Base-by-base conservation (phyloP, 1,140 invertebrate species). In the Brachionus angularis region DNA sequence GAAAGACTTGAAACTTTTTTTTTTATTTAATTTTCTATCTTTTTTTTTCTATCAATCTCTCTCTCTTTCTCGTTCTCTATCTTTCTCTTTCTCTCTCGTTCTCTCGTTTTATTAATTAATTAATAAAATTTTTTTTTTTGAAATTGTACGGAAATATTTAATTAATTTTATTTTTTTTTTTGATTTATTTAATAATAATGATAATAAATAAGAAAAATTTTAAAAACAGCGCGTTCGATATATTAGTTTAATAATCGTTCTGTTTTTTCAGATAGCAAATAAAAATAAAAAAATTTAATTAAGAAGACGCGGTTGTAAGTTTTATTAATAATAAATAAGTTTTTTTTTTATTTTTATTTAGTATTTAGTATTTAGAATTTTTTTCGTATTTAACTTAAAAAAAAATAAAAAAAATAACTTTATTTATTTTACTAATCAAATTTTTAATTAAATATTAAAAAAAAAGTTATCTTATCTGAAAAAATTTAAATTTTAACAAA, bases 131-230 rank as follows among this genome's bases (percentile, higher is more conserved):
- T n/a, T n/a, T n/a, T n/a, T 58, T 14, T 29, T 29, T 31, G 27
- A 58, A 58, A 58, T 58, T 58, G 53, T 58, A 58, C 53, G 53
- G 53, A 58, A 58, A 58, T 58, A 58, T 58, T 58, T 58, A 58
- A 58, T 58, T 58, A 58, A 58, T 58, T 58, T 58, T 58, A 31
- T 58, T 36, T 55, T 55, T 55, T 29, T 52, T 25, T 52, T 52
- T 52, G 5, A 29, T 29, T 52, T 52, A 10, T 46, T n/a, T 46
- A n/a, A 18, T n/a, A 46, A 46, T 14, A 29, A 23, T 29, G n/a
- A n/a, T n/a, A n/a, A n/a, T n/a, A n/a, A n/a, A n/a, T n/a, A n/a
- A n/a, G n/a, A n/a, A n/a, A n/a, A n/a, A n/a, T n/a, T n/a, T n/a
- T n/a, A n/a, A n/a, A n/a, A n/a, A 58, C 33, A 36, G 33, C 25